phyloP scores from a whole-genome alignment of 2,888 invertebrate genomes.

The Lamellibrachia satsuma region DNA sequence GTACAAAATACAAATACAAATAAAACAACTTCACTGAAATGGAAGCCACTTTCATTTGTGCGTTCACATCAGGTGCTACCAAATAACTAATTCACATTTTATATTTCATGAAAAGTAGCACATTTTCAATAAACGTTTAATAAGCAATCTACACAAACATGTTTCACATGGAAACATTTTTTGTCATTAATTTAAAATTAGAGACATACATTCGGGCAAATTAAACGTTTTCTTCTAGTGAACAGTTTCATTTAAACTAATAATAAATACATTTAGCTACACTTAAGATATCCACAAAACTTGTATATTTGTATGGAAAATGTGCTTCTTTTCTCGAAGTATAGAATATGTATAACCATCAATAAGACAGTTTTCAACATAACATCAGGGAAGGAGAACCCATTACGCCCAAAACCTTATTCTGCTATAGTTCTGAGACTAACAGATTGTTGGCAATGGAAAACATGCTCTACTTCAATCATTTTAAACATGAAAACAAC shows the following conservation, averaged over 20 bases:
- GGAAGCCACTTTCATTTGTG: neutral
- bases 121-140: neutral
- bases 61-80: neutral
- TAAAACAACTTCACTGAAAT: neutral
- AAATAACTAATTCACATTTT: neutral
- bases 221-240: neutral
- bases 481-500: neutral
- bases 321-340: neutral
- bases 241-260: neutral
- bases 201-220: neutral
- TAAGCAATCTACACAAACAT: neutral
- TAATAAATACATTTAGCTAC: neutral
- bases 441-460: neutral
- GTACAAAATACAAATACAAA: neutral
- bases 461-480: neutral
- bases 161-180: no score
- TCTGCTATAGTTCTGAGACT: neutral
- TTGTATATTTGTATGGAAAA: neutral
- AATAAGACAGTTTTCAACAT: neutral
- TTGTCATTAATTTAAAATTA: neutral
- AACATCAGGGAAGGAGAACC: neutral
- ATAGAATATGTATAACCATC: neutral
- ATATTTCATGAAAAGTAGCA: neutral
- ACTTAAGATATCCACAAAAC: neutral
- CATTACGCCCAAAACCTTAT: neutral